A percentile compares a stretch with the other conserved stretches of the same genome.
These are phyloP conservation scores for Pomatostomus ruficeps DNA, from an alignment of 2,113 vertebrate species.

Conservation along the genomic window DNA sequence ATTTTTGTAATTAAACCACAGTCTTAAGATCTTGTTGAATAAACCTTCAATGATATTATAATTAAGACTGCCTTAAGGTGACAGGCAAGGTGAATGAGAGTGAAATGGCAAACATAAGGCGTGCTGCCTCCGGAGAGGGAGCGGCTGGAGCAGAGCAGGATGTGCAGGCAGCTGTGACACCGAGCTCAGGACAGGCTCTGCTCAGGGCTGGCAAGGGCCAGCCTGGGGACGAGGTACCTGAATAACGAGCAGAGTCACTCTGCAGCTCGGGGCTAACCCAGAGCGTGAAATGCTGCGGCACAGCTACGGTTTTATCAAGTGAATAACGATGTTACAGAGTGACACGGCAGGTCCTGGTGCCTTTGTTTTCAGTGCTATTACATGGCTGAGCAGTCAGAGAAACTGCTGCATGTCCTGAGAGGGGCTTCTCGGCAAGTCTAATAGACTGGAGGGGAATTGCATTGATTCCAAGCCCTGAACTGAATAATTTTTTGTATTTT, in stretches of 20 bases:
- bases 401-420: not conserved
- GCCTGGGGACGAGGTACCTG: not conserved
- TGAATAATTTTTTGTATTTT: not conserved
- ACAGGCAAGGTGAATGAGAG: not conserved
- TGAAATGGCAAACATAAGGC: not conserved
- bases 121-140: not conserved
- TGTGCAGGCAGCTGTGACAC: conserved; percentile 5
- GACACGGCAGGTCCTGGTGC: not conserved
- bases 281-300: not conserved
- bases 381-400: conserved; percentile 38
- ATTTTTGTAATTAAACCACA: conserved; percentile 18
- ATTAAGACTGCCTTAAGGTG: conserved; percentile 37
- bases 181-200: not conserved
- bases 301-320: not conserved
- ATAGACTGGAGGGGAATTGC: not conserved
- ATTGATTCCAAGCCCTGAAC: not conserved
- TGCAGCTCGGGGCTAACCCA: not conserved
- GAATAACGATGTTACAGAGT: not conserved
- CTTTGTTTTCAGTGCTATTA: conserved; percentile 25
- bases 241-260: not conserved
- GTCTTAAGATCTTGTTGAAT: not conserved
- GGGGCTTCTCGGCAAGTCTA: not conserved
- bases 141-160: not conserved
- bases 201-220: not conserved
- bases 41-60: not conserved